Evolutionary conservation across 2,113 vertebrate species (phyloP).

Genomic region (Hyla sarda): DNA sequence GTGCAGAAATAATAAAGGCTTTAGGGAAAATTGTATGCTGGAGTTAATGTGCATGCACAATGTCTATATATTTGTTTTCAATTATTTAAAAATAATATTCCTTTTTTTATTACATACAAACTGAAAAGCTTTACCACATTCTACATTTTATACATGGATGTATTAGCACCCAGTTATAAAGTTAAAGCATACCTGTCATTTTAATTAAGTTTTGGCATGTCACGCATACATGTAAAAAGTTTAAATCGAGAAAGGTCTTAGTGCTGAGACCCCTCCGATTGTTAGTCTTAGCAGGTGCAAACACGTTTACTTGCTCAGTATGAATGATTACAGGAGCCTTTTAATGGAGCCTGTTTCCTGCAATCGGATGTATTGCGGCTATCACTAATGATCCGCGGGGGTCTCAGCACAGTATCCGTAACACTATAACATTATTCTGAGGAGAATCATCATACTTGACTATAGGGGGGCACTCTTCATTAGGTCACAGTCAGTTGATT

Average conservation of each 20-base stretch:
- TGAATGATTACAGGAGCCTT: too few species aligned
- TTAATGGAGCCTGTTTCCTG: too few species aligned
- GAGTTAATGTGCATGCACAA: not conserved
- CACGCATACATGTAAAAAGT: too few species aligned
- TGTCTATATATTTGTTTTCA: not conserved
- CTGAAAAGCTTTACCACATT: not conserved
- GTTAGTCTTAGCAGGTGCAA: too few species aligned
- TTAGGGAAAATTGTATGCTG: not conserved
- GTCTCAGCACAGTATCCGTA: too few species aligned
- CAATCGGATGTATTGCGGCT: too few species aligned
- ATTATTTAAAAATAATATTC: not conserved
- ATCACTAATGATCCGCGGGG: too few species aligned
- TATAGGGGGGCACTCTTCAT: not conserved
- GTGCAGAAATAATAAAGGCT: conserved; percentile 28
- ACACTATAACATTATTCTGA: not conserved
- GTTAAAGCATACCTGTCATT: too few species aligned
- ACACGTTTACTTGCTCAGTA: too few species aligned
- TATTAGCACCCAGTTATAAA: not conserved
- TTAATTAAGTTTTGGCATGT: too few species aligned
- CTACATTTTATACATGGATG: not conserved
- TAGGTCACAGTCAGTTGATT: not conserved
- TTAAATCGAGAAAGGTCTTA: too few species aligned
- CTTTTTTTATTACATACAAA: not conserved
- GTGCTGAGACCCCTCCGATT: too few species aligned
- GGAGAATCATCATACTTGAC: not conserved